Evolutionary conservation across 2,797 vertebrate species (phyloP).

Genomic region (Cephalopachus bancanus): DNA sequence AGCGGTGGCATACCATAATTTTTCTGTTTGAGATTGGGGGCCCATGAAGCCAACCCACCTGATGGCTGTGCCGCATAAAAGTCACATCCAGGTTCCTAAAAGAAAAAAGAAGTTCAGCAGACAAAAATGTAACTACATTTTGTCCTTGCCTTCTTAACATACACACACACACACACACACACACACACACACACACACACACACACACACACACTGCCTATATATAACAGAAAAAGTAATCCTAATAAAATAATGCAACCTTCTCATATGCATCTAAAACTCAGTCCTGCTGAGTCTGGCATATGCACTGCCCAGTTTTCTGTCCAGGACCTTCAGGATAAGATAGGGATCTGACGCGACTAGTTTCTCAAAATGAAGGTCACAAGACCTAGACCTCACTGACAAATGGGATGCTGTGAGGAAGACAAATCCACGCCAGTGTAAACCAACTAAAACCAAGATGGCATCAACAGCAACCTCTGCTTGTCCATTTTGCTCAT

Average conservation of each 20-base stretch:
- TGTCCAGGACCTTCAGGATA: background rate
- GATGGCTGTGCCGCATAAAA: background rate
- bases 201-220: background rate
- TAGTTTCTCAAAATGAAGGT: too few species aligned
- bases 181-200: too few species aligned
- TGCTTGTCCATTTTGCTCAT: too few species aligned
- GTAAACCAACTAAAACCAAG: too few species aligned
- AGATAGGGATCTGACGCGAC: too few species aligned
- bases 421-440: too few species aligned
- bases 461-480: too few species aligned
- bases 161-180: background rate
- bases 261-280: background rate
- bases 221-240: background rate
- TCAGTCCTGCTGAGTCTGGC: background rate
- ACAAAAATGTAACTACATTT: background rate
- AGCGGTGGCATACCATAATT: background rate
- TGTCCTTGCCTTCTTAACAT: background rate
- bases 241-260: background rate
- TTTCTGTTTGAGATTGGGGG: background rate
- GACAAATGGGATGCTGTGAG: too few species aligned
- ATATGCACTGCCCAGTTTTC: background rate
- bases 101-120: background rate
- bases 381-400: too few species aligned
- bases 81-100: background rate
- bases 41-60: background rate